Evolutionary conservation across 2,113 vertebrate species (phyloP).

Genomic region (Microcebus tavaratra): DNA sequence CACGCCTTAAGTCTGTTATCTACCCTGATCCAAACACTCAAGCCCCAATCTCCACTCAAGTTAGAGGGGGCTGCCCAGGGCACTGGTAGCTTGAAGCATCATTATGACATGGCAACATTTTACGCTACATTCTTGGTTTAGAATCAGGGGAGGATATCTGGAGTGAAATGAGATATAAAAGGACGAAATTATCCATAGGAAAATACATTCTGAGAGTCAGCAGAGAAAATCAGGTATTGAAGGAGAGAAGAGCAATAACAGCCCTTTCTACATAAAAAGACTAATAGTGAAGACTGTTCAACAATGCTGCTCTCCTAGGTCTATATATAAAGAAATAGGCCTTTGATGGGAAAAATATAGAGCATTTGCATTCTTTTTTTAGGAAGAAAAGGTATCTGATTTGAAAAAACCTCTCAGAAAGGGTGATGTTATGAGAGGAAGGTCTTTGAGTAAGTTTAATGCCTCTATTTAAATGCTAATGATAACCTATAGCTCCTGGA

Average conservation of each 20-base stretch:
- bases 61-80: not conserved
- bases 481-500: conserved; percentile 73
- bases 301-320: not conserved
- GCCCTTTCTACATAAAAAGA: conserved; percentile 21
- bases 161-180: not conserved
- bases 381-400: conserved; percentile 56
- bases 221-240: not conserved
- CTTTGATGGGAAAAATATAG: conserved; percentile 28
- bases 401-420: conserved; percentile 57
- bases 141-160: not conserved
- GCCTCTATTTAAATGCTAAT: conserved; percentile 85
- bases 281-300: not conserved
- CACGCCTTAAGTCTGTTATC: no score
- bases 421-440: conserved; percentile 65
- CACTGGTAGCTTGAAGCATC: not conserved
- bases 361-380: conserved; percentile 61
- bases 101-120: fast-evolving
- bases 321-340: not conserved
- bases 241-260: not conserved
- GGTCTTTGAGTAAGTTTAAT: conserved; percentile 73
- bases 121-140: not conserved
- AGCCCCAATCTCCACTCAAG: not conserved
- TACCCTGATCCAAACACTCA: not conserved
- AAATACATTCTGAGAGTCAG: conserved; percentile 31
- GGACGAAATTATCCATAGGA: not conserved